These are phyloP conservation scores for Pecten maximus DNA, from an alignment of 2,888 invertebrate genomes.

Conservation along the genomic window DNA sequence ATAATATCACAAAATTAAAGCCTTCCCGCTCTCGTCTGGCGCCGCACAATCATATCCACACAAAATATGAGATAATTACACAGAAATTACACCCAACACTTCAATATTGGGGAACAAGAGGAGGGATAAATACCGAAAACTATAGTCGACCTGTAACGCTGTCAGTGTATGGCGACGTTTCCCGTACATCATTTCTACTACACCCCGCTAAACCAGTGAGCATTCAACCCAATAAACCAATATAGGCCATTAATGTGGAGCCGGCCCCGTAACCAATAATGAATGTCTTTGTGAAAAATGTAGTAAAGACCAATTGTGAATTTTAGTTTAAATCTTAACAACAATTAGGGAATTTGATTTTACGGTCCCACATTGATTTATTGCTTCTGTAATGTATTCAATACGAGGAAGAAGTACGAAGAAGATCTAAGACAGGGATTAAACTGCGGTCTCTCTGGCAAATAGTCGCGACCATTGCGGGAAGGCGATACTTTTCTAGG, in stretches of 20 bases:
- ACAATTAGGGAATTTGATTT: slow-evolving; percentile 35
- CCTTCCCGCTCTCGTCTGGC: slow-evolving; percentile 38
- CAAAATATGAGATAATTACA: slow-evolving; percentile 41
- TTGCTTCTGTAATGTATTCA: slow-evolving; percentile 4
- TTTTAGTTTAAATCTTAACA: slow-evolving; percentile 30
- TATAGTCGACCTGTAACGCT: slow-evolving; percentile 33
- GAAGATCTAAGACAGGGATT: neutral
- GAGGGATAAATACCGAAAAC: slow-evolving; percentile 40
- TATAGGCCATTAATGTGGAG: neutral
- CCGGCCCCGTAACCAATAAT: slow-evolving; percentile 22
- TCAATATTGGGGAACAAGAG: slow-evolving; percentile 36
- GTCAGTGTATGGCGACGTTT: slow-evolving; percentile 22
- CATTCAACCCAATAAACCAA: neutral
- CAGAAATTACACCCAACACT: slow-evolving; percentile 40
- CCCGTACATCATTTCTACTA: slow-evolving; percentile 22
- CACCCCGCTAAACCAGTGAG: neutral
- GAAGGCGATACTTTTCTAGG: slow-evolving; percentile 29
- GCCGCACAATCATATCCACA: slow-evolving; percentile 37
- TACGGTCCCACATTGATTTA: slow-evolving; percentile 5
- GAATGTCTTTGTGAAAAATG: slow-evolving; percentile 33
- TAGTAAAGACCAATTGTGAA: slow-evolving; percentile 33
- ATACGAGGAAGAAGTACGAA: neutral
- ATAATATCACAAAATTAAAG: slow-evolving; percentile 42
- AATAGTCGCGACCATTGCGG: slow-evolving; percentile 24
- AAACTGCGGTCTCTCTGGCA: slow-evolving; percentile 24